These are phyloP conservation scores for Metopia argyrocephala DNA, from an alignment of 2,888 invertebrate species.

Conservation along the genomic window DNA sequence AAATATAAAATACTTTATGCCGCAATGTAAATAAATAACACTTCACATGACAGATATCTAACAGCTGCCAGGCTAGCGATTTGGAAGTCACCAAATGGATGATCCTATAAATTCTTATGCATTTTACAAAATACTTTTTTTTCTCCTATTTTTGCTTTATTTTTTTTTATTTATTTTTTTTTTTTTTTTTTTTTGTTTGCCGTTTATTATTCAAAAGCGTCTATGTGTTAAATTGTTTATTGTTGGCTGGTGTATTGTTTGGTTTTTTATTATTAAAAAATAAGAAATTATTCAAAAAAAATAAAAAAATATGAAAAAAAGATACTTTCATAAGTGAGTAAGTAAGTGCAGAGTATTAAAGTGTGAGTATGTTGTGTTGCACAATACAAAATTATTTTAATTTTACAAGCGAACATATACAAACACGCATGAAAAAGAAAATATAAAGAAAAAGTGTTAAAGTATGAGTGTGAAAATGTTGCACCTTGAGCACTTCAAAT, in stretches of 20 bases:
- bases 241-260: conserved; percentile 48
- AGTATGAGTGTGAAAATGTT: not conserved
- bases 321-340: not conserved
- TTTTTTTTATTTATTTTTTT: not conserved
- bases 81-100: too few relatives aligned
- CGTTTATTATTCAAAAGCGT: conserved; percentile 50
- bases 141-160: not conserved
- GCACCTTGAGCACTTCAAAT: not conserved
- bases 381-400: not conserved
- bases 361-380: not conserved
- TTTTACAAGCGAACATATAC: not conserved
- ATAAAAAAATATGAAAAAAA: not conserved
- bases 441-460: not conserved
- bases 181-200: not conserved
- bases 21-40: too few relatives aligned
- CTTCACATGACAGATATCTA: too few relatives aligned
- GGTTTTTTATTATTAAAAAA: not conserved
- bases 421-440: not conserved
- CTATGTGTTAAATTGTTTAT: conserved; percentile 59
- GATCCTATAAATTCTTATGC: too few relatives aligned
- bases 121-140: not conserved
- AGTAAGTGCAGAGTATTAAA: not conserved
- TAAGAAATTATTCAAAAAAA: not conserved
- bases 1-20: too few relatives aligned
- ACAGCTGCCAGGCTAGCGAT: too few relatives aligned